Conservation (phyloP, 2,113 vertebrate genomes). For the Melospiza melodia region DNA sequence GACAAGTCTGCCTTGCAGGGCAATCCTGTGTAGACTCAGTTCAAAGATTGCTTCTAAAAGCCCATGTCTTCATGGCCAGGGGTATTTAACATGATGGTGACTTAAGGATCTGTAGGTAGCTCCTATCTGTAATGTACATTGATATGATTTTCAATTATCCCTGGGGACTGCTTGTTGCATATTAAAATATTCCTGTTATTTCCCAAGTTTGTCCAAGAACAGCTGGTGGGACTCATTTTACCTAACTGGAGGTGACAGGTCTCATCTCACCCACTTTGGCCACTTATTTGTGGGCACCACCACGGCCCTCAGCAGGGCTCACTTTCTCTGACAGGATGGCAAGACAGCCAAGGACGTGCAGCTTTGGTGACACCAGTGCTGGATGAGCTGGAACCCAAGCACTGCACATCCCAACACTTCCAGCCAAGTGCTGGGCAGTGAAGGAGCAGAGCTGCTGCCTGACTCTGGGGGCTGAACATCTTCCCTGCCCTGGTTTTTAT, state of each 20-base stretch:
- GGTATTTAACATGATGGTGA: neutral
- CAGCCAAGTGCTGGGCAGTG: neutral
- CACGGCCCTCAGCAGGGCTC: neutral
- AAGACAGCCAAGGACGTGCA: neutral
- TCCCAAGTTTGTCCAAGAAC: neutral
- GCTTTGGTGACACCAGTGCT: neutral
- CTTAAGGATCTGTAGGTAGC: neutral
- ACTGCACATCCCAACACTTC: rapidly evolving
- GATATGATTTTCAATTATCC: neutral
- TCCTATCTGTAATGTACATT: neutral
- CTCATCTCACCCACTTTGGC: neutral
- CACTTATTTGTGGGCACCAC: neutral
- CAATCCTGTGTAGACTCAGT: rapidly evolving
- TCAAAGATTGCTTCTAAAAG: neutral
- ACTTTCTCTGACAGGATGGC: neutral
- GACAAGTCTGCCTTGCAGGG: neutral
- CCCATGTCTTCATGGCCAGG: neutral
- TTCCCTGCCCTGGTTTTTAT: neutral
- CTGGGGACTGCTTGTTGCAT: neutral
- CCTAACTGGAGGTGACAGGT: neutral
- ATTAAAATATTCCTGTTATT: neutral
- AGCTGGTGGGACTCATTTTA: neutral
- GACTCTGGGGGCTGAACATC: neutral
- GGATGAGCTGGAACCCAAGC: neutral
- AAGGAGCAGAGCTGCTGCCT: neutral